Conservation (phyloP, 1,140 invertebrate species). For the Tetramorium simillimum region DNA sequence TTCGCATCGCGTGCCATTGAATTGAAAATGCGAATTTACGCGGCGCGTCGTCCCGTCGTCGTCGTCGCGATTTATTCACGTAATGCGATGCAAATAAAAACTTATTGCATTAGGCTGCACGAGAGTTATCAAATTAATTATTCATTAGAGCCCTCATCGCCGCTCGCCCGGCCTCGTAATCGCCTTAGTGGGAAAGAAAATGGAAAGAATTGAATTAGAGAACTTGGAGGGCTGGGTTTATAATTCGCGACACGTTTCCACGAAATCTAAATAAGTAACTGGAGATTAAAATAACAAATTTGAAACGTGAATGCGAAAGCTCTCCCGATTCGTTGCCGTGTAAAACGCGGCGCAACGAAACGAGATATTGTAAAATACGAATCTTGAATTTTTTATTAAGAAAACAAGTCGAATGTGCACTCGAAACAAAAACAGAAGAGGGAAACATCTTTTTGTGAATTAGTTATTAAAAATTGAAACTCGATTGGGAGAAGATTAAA, state of each 20-base stretch:
- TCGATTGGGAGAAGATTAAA: background rate
- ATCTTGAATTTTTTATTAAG: too few relatives aligned
- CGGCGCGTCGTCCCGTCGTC: background rate
- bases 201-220: background rate
- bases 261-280: too few relatives aligned
- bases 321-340: background rate
- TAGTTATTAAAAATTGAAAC: too few relatives aligned
- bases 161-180: background rate
- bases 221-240: background rate
- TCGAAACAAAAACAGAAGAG: too few relatives aligned
- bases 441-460: too few relatives aligned
- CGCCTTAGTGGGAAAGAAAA: background rate
- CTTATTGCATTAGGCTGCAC: background rate
- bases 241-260: background rate
- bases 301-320: background rate
- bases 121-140: constrained; percentile 12
- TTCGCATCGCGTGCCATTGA: background rate
- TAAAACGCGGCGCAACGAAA: background rate
- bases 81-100: background rate
- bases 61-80: background rate
- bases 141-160: background rate
- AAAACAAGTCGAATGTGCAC: too few relatives aligned
- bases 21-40: constrained; percentile 5
- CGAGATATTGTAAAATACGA: too few relatives aligned
- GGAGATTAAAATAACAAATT: background rate